Evolutionary conservation across 2,797 vertebrate genomes (phyloP), one percentile per base, ranked within the genome.

Genomic region (Steatocranus sp.): DNA sequence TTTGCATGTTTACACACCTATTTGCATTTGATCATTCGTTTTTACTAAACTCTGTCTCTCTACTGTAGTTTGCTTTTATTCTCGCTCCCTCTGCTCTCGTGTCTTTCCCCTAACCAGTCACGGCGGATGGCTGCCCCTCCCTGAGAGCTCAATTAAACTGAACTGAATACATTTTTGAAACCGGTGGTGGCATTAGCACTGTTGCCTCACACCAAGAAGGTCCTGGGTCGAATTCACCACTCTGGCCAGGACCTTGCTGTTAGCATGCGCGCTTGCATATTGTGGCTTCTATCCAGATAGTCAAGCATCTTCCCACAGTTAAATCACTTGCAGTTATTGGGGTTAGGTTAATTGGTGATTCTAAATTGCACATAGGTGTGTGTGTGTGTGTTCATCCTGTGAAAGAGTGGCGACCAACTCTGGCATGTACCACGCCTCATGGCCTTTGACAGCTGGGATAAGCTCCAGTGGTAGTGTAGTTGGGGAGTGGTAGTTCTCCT

Each of bases 401-500:
- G 11, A 61, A 12, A 61, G 32, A 0, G 15, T 36, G 58, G 32
- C 11, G 30, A 34, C 30, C 18, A 56, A 11, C 17, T 61, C 10
- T 34, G 2, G 56, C 1, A 6, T 61, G 0, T n/a, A 61, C 1
- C 0, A 3, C 0, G 2, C 54, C 54, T 58, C 54, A 0, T 58
- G 54, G 0, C 54, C 15, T 56, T 0, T 56, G 54, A 0, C 54
- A 56, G 54, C 15, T 56, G 54, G 54, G 27, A 56, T 1, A 56
- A 0, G 54, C 54, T 58, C 9, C 27, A 58, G 54, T 34, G 30
- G 15, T 58, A 34, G 9, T 58, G 54, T 58, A 32, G 54, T 58
- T 4, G 54, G 18, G 54, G 54, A 58, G 9, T n/a, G 6, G 56
- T 1, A 0, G 0, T 34, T 61, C 30, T n/a, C 30, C 30, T 61